Evolutionary conservation across 2,888 invertebrate species (phyloP).

Genomic region (Hirtodrosophila cameraria): DNA sequence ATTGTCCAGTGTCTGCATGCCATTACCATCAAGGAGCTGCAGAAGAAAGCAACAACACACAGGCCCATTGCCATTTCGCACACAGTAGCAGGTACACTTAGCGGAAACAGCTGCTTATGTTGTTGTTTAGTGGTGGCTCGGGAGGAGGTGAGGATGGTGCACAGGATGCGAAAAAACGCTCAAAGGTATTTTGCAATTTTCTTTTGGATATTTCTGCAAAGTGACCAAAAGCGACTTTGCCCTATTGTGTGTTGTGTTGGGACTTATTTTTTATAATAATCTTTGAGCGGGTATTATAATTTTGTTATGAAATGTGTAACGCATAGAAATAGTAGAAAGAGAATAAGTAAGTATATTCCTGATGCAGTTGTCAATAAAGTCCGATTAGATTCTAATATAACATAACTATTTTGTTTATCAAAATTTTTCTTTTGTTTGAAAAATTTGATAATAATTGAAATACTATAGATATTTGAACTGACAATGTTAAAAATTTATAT

Average conservation of each 20-base stretch:
- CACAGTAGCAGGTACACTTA: constrained; percentile 61
- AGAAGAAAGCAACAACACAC: constrained; percentile 38
- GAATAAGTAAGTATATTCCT: no score
- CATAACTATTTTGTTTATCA: no score
- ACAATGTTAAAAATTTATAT: no score
- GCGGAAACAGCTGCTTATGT: constrained; percentile 77
- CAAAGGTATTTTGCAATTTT: constrained; percentile 63
- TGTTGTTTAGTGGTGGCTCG: constrained; percentile 36
- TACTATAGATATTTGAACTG: no score
- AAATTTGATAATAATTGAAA: no score
- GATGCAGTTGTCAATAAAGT: no score
- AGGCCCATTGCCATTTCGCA: constrained; percentile 70
- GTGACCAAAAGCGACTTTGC: constrained; percentile 55
- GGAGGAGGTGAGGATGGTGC: background rate
- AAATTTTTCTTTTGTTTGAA: no score
- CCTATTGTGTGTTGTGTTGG: constrained; percentile 8
- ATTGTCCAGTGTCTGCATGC: constrained; percentile 41
- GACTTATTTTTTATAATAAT: constrained; percentile 1
- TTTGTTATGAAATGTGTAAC: background rate
- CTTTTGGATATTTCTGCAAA: constrained; percentile 44
- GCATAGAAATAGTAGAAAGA: no score
- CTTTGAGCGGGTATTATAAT: background rate
- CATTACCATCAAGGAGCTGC: constrained; percentile 43
- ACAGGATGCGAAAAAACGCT: constrained; percentile 39
- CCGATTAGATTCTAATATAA: no score